Evolutionary conservation across 2,888 invertebrate genomes (phyloP), one percentile per base, ranked within the genome.

Genomic region (Drosophila monieri): DNA sequence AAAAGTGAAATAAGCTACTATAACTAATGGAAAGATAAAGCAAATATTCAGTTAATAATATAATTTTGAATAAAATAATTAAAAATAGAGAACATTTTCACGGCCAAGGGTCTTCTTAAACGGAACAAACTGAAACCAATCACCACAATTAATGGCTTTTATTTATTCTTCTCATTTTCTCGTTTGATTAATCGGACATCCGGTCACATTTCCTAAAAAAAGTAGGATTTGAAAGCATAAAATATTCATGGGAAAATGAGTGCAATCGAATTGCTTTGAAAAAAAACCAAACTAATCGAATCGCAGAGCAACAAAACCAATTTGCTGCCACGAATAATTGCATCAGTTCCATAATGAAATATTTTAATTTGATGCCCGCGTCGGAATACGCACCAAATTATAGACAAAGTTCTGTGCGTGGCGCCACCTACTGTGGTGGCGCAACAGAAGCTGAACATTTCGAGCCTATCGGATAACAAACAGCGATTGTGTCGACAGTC

Each of bases 311-410:
- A 46, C 52, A 64, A 37, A 64, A 64, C 44, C 52, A 64, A 64
- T 64, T 64, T 64, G 46, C 14, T 8, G 64, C 46, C 64, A 39
- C 64, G 37, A 64, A 64, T 52, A 64, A 64, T 64, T 64, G 64
- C 64, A 64, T 64, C 30, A 46, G 46, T 10, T 35, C 27, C 18
- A 46, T 46, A 64, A 64, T 64, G 30, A 64, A 64, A 53, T 64
- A 46, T 64, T 64, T 64, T 46, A 52, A 64, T 64, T 64, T 64
- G 35, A 27, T 52, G 12, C 23, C 15, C 30, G 21, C 14, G 35
- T 55, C 6, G 8, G 14, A 39, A 25, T 39, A 41, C 18, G 41
- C 41, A 15, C 14, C 41, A 41, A 41, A 41, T 41, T 41, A 41
- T 41, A 18, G 14, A 41, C 18, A 41, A 15, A 15, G 14, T 15